Evolutionary conservation across 2,797 vertebrate genomes (phyloP).

Genomic region (Triplophysa bombifrons): DNA sequence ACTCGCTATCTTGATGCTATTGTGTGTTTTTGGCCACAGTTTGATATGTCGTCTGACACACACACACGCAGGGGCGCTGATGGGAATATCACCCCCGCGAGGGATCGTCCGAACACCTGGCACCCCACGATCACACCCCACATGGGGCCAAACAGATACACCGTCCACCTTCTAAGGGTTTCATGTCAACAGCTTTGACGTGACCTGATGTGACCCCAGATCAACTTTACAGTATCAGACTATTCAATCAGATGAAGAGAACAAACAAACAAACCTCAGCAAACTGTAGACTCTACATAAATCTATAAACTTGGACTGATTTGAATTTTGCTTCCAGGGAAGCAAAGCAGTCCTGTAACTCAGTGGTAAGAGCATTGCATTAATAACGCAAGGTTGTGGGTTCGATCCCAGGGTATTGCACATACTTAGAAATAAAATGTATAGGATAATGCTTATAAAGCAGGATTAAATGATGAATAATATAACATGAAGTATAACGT

Average conservation of each 20-base stretch:
- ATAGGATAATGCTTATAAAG: too few species aligned
- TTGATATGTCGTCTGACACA: conserved; percentile 7
- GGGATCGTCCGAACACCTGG: conserved; percentile 7
- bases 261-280: too few species aligned
- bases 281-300: too few species aligned
- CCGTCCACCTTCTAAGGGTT: conserved; percentile 16
- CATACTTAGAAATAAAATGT: too few species aligned
- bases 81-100: conserved; percentile 4
- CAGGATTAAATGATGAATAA: too few species aligned
- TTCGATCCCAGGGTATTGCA: too few species aligned
- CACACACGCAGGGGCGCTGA: conserved; percentile 5
- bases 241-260: neutral
- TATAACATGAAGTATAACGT: neutral
- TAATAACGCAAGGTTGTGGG: too few species aligned
- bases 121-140: conserved; percentile 20
- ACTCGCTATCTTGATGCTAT: conserved; percentile 31
- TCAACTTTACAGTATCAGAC: neutral
- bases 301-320: too few species aligned
- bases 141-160: neutral
- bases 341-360: too few species aligned
- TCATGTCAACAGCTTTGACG: neutral
- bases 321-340: too few species aligned
- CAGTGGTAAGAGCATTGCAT: too few species aligned
- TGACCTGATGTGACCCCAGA: neutral
- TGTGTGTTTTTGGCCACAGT: conserved; percentile 30